A percentile compares a stretch with the other conserved stretches of the same genome.
Evolutionary conservation across 2,888 invertebrate genomes (phyloP).

Genomic region (Druceiella hillmani): DNA sequence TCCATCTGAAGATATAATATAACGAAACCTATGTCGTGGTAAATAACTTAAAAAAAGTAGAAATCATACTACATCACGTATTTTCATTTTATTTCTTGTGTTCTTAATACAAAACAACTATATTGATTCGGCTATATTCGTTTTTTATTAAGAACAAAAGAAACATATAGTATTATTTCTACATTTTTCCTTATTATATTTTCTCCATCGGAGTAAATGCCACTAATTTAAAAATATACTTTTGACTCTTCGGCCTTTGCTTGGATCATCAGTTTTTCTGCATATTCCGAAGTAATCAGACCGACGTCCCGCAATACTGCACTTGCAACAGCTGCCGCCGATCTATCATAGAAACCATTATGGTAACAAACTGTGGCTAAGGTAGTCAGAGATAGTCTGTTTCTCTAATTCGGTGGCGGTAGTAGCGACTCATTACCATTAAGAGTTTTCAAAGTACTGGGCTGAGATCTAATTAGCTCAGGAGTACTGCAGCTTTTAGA

Average conservation of each 20-base stretch:
- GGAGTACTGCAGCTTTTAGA: too few relatives aligned
- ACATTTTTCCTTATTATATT: conserved; percentile 24
- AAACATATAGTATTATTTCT: conserved; percentile 7
- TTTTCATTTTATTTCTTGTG: conserved; percentile 22
- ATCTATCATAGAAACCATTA: conserved; percentile 19
- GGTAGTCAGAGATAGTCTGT: conserved; percentile 4
- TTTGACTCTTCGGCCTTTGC: conserved; percentile 20
- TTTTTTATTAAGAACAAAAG: conserved; percentile 9
- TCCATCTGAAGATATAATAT: conserved; percentile 24
- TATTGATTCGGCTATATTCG: conserved; percentile 8
- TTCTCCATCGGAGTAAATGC: conserved; percentile 22
- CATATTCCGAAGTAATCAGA: conserved; percentile 18
- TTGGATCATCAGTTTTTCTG: conserved; percentile 19
- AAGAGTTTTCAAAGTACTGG: too few relatives aligned
- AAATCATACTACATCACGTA: conserved; percentile 20
- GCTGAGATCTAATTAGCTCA: too few relatives aligned
- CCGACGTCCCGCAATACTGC: conserved; percentile 20
- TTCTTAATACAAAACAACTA: too few relatives aligned
- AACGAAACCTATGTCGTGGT: conserved; percentile 24
- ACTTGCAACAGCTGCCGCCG: conserved; percentile 19
- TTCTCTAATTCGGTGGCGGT: too few relatives aligned
- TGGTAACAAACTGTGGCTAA: conserved; percentile 15
- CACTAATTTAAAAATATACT: conserved; percentile 9
- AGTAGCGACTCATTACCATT: too few relatives aligned
- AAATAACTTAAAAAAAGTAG: conserved; percentile 18